Base-by-base conservation (phyloP, 2,888 invertebrate species). In the Phalangium opilio region DNA sequence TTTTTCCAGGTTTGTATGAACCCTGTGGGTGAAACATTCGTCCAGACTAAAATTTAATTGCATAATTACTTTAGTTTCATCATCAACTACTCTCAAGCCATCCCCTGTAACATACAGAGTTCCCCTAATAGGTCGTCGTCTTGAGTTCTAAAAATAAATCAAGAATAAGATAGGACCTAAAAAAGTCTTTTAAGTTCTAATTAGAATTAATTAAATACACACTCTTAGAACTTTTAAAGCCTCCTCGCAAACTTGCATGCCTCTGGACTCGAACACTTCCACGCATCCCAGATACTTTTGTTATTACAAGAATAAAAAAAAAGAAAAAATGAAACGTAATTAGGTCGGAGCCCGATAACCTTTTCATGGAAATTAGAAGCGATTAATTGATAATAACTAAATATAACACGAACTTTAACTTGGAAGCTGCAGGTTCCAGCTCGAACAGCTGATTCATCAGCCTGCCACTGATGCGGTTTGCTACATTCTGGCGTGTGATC, bases 231-330 rank as follows among this genome's bases (percentile, higher is more conserved):
- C 86, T 75, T 95, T 96, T 53, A 98, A 76, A 44, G 98, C 98
- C 69, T 95, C 95, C 69, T 98, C 98, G 73, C 98, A 98, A 51
- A 96, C 90, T 71, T 93, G 90, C 93, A 98, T 98, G 43, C 98
- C 98, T 63, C 98, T 77, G 8, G 95, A 95, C 71, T 98, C 98
- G 71, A 90, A 96, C 35, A 99, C 98, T 72, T 98, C 98, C 42
- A 96, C 91, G 68, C 95, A 93, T 55, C 98, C 98, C 63, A 99
- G 75, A 71, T 99, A 98, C 71, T 96, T 27, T 27, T 27, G 8
- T 27, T 27, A 27, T 27, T 27, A 27, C 27, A 27, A 27, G 27
- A 8, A 27, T 4, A 27, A 8, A 27, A 8, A 27, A 8, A 27
- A 8, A 27, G 27, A 27, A 8, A 27, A 8, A 8, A 8, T 4